Evolutionary conservation across 2,113 vertebrate species (phyloP).

Genomic region (Malurus melanocephalus): DNA sequence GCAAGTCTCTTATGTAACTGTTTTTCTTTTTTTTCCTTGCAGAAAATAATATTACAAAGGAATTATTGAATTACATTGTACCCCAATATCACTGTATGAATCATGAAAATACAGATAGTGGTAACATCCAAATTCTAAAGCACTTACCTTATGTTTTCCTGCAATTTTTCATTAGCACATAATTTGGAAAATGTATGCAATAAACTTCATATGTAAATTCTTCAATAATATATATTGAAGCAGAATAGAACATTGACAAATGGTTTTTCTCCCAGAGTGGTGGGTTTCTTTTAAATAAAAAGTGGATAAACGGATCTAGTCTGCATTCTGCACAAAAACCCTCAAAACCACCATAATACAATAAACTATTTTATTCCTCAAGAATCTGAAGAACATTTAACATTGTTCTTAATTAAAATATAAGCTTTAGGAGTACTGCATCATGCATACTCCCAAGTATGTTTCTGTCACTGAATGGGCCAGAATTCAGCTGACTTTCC

Average conservation of each 20-base stretch:
- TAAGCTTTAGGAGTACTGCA: background rate
- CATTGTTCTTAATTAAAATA: background rate
- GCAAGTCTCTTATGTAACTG: background rate
- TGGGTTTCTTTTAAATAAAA: background rate
- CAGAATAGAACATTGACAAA: background rate
- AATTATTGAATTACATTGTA: background rate
- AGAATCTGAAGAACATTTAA: background rate
- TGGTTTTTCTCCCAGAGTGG: rapidly evolving
- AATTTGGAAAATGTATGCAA: background rate
- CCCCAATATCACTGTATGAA: background rate
- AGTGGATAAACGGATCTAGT: rapidly evolving
- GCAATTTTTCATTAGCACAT: background rate
- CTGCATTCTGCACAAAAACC: background rate
- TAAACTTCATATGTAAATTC: background rate
- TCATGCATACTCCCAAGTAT: background rate
- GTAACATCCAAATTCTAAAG: background rate
- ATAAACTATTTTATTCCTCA: background rate
- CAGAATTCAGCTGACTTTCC: background rate
- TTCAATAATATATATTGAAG: background rate
- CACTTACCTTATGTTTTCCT: background rate
- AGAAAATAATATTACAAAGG: background rate
- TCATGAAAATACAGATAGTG: background rate
- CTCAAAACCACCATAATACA: background rate
- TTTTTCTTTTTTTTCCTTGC: background rate
- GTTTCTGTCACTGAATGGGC: background rate